phyloP scores from a whole-genome alignment of 1,140 invertebrate genomes.

The Pygmarrhopalites habei region DNA sequence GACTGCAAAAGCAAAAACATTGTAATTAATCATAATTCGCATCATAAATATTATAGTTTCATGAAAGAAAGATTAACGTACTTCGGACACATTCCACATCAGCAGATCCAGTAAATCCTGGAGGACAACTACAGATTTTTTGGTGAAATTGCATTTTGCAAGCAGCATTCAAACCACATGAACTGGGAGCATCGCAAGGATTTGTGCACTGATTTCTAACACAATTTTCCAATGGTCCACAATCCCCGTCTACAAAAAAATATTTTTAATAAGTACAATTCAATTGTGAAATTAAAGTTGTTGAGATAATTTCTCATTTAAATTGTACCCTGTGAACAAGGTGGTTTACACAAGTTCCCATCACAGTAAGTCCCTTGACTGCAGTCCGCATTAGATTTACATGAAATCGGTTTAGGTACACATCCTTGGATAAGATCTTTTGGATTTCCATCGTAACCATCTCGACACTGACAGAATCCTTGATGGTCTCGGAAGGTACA shows the following conservation, averaged over 20 bases:
- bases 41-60: slow-evolving; percentile 14
- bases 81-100: slow-evolving; percentile 74
- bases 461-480: slow-evolving; percentile 65
- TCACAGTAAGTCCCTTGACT: slow-evolving; percentile 71
- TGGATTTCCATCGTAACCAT: slow-evolving; percentile 64
- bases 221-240: slow-evolving; percentile 67
- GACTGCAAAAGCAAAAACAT: slow-evolving; percentile 49
- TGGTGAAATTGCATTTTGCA: slow-evolving; percentile 68
- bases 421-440: slow-evolving; percentile 63
- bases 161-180: slow-evolving; percentile 80
- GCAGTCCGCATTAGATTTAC: slow-evolving; percentile 63
- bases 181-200: slow-evolving; percentile 65
- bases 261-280: no score
- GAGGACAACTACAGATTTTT: slow-evolving; percentile 71
- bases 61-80: slow-evolving; percentile 46
- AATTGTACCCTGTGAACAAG: slow-evolving; percentile 67
- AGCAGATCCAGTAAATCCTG: slow-evolving; percentile 77
- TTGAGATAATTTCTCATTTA: no score
- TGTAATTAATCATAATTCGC: background rate
- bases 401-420: slow-evolving; percentile 51
- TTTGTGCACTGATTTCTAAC: slow-evolving; percentile 72
- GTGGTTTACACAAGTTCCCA: slow-evolving; percentile 66
- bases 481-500: slow-evolving; percentile 64
- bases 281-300: no score
- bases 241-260: slow-evolving; percentile 79